Evolutionary conservation across 2,888 invertebrate species (phyloP).

Genomic region (Phyllotreta striolata): DNA sequence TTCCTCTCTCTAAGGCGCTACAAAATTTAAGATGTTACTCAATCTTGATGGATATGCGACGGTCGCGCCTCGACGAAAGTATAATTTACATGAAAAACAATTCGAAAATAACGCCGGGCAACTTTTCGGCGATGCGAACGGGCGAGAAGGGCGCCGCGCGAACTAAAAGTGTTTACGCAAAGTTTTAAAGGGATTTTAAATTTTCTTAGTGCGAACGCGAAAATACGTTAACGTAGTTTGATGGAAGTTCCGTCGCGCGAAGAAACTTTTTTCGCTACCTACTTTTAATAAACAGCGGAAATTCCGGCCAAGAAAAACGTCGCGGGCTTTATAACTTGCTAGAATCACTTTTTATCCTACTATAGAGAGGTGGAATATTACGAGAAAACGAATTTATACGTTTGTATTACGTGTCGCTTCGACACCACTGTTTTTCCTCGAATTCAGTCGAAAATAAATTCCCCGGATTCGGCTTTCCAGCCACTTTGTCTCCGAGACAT

Average conservation of each 20-base stretch:
- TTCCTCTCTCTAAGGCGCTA: too few species aligned
- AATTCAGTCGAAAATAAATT: slow-evolving; percentile 23
- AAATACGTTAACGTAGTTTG: slow-evolving; percentile 40
- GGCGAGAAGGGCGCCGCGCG: slow-evolving; percentile 27
- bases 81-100: slow-evolving; percentile 37
- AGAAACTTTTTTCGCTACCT: slow-evolving; percentile 20
- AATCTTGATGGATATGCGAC: too few species aligned
- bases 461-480: slow-evolving; percentile 16
- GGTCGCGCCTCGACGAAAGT: slow-evolving; percentile 11
- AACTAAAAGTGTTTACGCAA: slow-evolving; percentile 41
- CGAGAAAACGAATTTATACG: too few species aligned
- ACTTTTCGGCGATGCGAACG: slow-evolving; percentile 6
- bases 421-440: slow-evolving; percentile 5
- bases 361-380: too few species aligned
- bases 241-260: slow-evolving; percentile 30
- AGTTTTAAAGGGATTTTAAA: slow-evolving; percentile 40
- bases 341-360: not conserved
- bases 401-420: too few species aligned
- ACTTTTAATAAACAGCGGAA: slow-evolving; percentile 38
- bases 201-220: slow-evolving; percentile 37
- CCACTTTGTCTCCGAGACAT: slow-evolving; percentile 30
- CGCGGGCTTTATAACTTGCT: slow-evolving; percentile 19
- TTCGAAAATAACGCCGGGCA: slow-evolving; percentile 24
- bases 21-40: too few species aligned
- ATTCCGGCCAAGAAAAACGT: slow-evolving; percentile 32